Conservation (phyloP, 2,888 invertebrate genomes). For the Lordiphosa andalusiaca region DNA sequence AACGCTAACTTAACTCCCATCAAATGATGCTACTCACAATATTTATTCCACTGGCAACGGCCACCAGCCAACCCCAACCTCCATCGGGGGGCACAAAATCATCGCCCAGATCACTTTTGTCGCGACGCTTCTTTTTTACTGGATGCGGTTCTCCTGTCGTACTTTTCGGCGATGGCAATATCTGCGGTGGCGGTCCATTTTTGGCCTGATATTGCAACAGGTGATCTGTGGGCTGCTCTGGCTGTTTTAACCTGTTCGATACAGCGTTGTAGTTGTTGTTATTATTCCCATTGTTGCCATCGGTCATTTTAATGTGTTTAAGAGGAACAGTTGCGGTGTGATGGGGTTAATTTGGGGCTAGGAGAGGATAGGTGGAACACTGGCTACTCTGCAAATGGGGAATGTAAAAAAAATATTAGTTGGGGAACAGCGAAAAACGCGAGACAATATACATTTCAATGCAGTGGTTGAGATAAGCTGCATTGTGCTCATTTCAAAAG, state of each 20-base stretch:
- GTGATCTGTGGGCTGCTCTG: conserved; percentile 19
- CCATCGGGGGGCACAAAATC: conserved; percentile 88
- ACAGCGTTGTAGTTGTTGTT: conserved; percentile 31
- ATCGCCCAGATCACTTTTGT: conserved; percentile 80
- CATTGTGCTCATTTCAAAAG: too few species aligned
- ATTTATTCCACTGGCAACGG: conserved; percentile 86
- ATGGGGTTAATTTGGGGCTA: conserved; percentile 8
- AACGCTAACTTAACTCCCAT: not conserved
- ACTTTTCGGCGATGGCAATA: conserved; percentile 13
- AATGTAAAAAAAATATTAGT: too few species aligned
- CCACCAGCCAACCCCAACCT: conserved; percentile 88
- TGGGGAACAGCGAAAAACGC: too few species aligned
- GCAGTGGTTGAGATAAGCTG: too few species aligned
- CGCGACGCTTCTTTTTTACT: conserved; percentile 74
- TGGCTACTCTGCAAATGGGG: too few species aligned
- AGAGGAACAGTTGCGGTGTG: too few species aligned
- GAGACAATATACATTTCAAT: too few species aligned
- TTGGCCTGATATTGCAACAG: conserved; percentile 7
- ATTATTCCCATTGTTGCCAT: conserved; percentile 36
- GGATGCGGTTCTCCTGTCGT: conserved; percentile 10
- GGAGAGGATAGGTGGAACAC: conserved; percentile 6
- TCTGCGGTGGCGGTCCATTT: not conserved
- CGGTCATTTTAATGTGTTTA: conserved; percentile 47
- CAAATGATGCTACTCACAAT: conserved; percentile 83
- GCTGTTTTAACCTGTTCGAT: conserved; percentile 29